Evolutionary conservation across 1,140 invertebrate genomes (phyloP).

Genomic region (Carcinoscorpius rotundicauda): DNA sequence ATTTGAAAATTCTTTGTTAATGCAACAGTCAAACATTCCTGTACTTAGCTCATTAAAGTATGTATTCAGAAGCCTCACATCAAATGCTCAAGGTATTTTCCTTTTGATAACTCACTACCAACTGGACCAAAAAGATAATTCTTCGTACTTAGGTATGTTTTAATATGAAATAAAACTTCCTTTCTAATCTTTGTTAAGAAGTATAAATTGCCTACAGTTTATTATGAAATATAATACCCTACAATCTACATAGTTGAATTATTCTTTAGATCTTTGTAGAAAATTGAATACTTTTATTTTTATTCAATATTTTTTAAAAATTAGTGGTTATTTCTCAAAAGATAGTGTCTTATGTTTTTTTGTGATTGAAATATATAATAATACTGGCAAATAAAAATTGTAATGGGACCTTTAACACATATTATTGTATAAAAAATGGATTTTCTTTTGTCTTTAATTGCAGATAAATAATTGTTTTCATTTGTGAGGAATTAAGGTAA

Average conservation of each 20-base stretch:
- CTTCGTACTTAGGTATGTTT: constrained; percentile 55
- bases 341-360: too few species aligned
- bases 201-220: background rate
- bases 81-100: constrained; percentile 77
- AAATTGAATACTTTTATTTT: constrained; percentile 7
- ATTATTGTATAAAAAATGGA: too few species aligned
- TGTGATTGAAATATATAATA: too few species aligned
- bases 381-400: too few species aligned
- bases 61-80: constrained; percentile 74
- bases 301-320: constrained; percentile 4
- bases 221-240: background rate
- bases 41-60: constrained; percentile 72
- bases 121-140: constrained; percentile 17
- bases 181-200: background rate
- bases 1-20: constrained; percentile 73
- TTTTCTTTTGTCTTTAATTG: too few species aligned
- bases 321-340: background rate
- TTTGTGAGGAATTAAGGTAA: too few species aligned
- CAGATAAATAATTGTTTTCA: too few species aligned
- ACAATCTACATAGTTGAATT: background rate
- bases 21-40: constrained; percentile 51
- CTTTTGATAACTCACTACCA: constrained; percentile 43
- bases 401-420: too few species aligned
- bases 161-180: constrained; percentile 2
- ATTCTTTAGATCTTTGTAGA: constrained; percentile 7